Evolutionary conservation across 2,888 invertebrate species (phyloP).

Genomic region (Sarcophaga caerulescens): DNA sequence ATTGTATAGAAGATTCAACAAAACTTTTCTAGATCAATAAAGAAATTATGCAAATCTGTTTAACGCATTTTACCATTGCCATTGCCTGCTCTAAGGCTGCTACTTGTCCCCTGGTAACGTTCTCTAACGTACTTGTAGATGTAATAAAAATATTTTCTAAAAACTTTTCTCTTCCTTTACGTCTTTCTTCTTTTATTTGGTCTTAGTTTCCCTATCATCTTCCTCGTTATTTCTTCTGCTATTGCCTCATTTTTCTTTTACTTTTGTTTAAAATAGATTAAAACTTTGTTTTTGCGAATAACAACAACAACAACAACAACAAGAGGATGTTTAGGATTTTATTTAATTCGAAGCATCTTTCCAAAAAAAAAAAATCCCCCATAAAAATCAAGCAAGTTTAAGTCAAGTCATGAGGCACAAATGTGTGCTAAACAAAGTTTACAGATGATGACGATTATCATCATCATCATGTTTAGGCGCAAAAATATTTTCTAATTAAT

Average conservation of each 20-base stretch:
- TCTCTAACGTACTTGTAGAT: background rate
- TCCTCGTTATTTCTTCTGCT: background rate
- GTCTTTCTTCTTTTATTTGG: too few species aligned
- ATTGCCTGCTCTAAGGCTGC: background rate
- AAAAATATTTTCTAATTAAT: background rate
- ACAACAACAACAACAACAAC: background rate
- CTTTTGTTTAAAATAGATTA: background rate
- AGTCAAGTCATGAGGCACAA: background rate
- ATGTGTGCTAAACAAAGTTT: background rate
- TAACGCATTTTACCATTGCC: constrained; percentile 3
- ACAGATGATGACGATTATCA: background rate
- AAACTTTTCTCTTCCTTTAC: background rate
- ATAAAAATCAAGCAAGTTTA: background rate
- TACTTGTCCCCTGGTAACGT: background rate
- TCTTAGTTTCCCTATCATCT: too few species aligned
- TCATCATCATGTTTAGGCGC: background rate
- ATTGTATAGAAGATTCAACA: background rate
- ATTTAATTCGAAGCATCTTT: too few species aligned
- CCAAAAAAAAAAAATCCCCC: background rate
- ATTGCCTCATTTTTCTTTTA: background rate
- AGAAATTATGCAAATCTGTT: constrained; percentile 57
- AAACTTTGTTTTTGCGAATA: background rate
- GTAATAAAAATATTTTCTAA: constrained; percentile 11
- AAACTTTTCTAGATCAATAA: constrained; percentile 56
- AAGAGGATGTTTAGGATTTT: background rate